Evolutionary conservation across 2,113 vertebrate species (phyloP).

Genomic region (Lynx canadensis): DNA sequence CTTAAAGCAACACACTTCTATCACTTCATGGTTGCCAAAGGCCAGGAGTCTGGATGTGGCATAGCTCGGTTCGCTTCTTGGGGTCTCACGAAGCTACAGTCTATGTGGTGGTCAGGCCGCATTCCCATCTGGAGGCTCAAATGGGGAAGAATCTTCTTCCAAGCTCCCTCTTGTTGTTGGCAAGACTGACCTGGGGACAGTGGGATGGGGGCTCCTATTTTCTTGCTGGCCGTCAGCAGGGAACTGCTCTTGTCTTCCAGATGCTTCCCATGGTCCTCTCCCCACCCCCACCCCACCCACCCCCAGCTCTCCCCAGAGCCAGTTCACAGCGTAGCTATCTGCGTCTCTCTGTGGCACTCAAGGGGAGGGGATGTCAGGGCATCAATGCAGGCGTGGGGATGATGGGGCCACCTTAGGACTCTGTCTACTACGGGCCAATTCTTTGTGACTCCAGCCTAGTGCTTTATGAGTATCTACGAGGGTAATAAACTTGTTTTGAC

Average conservation of each 20-base stretch:
- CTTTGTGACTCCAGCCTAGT: not conserved
- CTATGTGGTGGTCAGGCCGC: not conserved
- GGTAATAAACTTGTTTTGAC: not conserved
- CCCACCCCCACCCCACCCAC: too few relatives aligned
- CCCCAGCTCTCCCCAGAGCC: too few relatives aligned
- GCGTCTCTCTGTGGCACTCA: not conserved
- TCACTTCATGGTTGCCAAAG: not conserved
- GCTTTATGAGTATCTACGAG: too few relatives aligned
- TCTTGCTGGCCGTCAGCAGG: not conserved
- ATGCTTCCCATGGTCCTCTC: not conserved
- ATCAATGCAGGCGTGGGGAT: fast-evolving
- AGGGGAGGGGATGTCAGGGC: not conserved
- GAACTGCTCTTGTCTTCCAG: not conserved
- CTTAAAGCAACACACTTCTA: not conserved
- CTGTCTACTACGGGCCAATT: not conserved
- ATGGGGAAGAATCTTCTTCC: not conserved
- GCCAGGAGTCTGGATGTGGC: too few relatives aligned
- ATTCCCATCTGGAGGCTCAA: not conserved
- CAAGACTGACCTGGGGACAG: too few relatives aligned
- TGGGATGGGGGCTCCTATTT: not conserved
- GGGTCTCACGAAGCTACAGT: fast-evolving
- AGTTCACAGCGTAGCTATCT: not conserved
- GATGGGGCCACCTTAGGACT: too few relatives aligned
- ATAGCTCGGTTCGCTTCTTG: too few relatives aligned
- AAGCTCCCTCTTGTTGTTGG: not conserved